phyloP scores from a whole-genome alignment of 2,888 invertebrate genomes.

The Xestia xanthographa region DNA sequence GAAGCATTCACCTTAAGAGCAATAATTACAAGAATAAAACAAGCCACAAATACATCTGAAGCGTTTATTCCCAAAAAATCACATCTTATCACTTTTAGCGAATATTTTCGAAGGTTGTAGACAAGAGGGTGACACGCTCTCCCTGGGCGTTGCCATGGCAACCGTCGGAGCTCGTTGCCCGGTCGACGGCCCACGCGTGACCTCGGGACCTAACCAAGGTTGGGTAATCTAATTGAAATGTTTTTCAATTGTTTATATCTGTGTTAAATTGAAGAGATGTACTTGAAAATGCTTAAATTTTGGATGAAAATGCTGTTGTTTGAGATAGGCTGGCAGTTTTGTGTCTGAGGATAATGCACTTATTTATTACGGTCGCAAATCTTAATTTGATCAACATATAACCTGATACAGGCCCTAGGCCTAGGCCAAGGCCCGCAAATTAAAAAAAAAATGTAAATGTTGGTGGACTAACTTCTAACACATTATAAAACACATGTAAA shows the following conservation, averaged over 20 bases:
- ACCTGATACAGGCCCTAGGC: too few species aligned
- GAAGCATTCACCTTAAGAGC: too few species aligned
- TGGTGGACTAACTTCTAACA: neutral
- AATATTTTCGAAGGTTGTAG: slow-evolving; percentile 55
- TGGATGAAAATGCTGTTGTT: neutral
- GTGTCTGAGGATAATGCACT: neutral
- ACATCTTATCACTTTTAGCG: slow-evolving; percentile 58
- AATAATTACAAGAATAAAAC: too few species aligned
- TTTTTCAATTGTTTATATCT: slow-evolving; percentile 57
- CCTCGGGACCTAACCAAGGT: slow-evolving; percentile 58
- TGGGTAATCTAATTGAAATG: slow-evolving; percentile 61
- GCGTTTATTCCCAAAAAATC: slow-evolving; percentile 10
- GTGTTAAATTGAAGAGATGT: slow-evolving; percentile 23
- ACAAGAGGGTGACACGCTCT: slow-evolving; percentile 58
- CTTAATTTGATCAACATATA: neutral
- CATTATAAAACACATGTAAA: too few species aligned
- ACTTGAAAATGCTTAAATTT: slow-evolving; percentile 2
- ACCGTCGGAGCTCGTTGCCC: slow-evolving; percentile 55
- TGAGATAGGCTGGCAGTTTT: neutral
- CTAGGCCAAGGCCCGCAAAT: neutral
- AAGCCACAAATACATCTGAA: slow-evolving; percentile 14
- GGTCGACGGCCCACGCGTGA: slow-evolving; percentile 60
- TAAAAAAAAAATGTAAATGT: neutral
- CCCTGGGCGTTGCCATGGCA: slow-evolving; percentile 65
- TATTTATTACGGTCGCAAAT: neutral